Evolutionary conservation across 23 tunicate genomes (phyloP).

Genomic region (Clavelina lepadiformis): DNA sequence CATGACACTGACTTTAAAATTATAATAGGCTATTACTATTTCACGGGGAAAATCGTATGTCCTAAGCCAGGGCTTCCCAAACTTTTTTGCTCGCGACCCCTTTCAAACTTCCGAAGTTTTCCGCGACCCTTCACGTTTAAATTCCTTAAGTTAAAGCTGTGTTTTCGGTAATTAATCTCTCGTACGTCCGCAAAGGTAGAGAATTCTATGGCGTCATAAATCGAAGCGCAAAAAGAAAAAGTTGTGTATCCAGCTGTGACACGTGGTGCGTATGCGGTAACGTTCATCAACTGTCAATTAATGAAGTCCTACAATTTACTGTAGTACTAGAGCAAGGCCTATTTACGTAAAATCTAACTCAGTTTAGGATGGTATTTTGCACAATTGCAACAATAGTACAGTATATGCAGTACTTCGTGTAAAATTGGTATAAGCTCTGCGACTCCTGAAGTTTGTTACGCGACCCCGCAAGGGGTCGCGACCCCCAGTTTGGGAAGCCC

Average conservation of each 20-base stretch:
- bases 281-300: constrained; percentile 20
- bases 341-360: constrained; percentile 2
- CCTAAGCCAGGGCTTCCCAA: too few relatives aligned
- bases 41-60: too few relatives aligned
- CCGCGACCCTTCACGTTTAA: too few relatives aligned
- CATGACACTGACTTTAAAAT: too few relatives aligned
- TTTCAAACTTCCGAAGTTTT: too few relatives aligned
- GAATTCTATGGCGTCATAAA: too few relatives aligned
- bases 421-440: constrained; percentile 19
- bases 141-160: too few relatives aligned
- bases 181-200: too few relatives aligned
- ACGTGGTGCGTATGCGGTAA: constrained; percentile 21
- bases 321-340: constrained; percentile 16
- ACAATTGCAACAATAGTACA: constrained; percentile 8
- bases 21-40: too few relatives aligned
- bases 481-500: constrained; percentile 30
- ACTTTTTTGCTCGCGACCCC: too few relatives aligned
- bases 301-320: constrained; percentile 11
- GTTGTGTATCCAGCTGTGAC: constrained; percentile 18
- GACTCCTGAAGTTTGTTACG: constrained; percentile 24
- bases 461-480: constrained; percentile 13
- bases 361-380: constrained; percentile 14
- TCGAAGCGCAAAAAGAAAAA: too few relatives aligned
- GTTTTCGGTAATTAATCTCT: too few relatives aligned
- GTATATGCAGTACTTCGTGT: constrained; percentile 4